Percentiles rank a stretch among this genome's conserved stretches.
Conservation (phyloP, 2,113 vertebrate genomes). For the Pluvialis apricaria region DNA sequence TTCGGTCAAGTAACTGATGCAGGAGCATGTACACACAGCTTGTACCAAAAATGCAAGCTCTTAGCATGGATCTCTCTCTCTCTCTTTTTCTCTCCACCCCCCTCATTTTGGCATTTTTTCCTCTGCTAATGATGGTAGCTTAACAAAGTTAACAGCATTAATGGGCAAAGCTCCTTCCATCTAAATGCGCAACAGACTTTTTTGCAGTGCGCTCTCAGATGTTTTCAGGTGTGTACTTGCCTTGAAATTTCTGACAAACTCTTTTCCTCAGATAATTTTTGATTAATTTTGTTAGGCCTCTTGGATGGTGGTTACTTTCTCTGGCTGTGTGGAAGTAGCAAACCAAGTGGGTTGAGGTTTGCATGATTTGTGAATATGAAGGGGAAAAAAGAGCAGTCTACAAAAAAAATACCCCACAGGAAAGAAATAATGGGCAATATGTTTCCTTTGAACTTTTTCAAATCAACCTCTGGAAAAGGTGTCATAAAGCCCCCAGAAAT, state of each 20-base stretch:
- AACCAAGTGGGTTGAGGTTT: slow-evolving; percentile 7
- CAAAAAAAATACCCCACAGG: slow-evolving; percentile 57
- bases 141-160: not conserved
- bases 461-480: slow-evolving; percentile 73
- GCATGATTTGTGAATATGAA: slow-evolving; percentile 35
- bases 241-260: not conserved
- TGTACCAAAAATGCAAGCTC: not conserved
- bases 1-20: not conserved
- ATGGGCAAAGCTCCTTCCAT: not conserved
- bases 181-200: not conserved
- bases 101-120: not conserved
- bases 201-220: not conserved
- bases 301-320: not conserved
- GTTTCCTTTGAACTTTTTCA: slow-evolving; percentile 67
- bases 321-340: not conserved
- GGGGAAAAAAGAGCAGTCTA: not conserved
- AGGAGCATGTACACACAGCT: not conserved
- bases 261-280: not conserved
- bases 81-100: not conserved
- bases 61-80: not conserved
- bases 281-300: not conserved
- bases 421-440: slow-evolving; percentile 68
- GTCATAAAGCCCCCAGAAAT: slow-evolving; percentile 67
- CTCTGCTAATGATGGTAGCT: not conserved
- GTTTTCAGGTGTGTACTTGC: not conserved